Evolutionary conservation across 1,140 invertebrate species (phyloP), one percentile per base, ranked within the genome.

Genomic region (Plectus sambesii): DNA sequence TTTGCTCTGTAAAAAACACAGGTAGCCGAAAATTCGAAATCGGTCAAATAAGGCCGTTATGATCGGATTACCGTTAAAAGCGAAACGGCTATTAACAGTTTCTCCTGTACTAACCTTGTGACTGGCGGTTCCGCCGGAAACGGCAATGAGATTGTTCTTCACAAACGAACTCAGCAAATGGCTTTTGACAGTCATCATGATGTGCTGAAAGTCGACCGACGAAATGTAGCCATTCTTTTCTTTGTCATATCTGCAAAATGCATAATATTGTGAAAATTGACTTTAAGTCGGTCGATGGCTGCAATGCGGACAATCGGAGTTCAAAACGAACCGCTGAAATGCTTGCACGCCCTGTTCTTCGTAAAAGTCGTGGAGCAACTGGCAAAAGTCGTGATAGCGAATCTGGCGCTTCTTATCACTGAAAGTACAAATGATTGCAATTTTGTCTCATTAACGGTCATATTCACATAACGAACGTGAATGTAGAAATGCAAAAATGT

Each of bases 271-370:
- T 19, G 45, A 17, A 2, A 53, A 3, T 49, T 15, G 25, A 49
- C 2, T 52, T 51, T 19, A 4, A 29, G 17, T 27, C 22, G 42
- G n/a, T 17, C 2, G 47, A 45, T 36, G 51, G 4, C 50, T 17
- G 17, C 55, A 49, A 49, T 29, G 4, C 5, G 4, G 12, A 56
- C 20, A 59, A n/a, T 22, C 15, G 29, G 9, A n/a, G 17, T 1
- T 3, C 5, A 42, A 38, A 9, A 33, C 89, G 66, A 81, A 87
- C 66, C 80, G 83, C 70, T 85, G 83, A 74, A 98, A 99, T 19
- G 89, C 92, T 74, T 97, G 92, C 48, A 88, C 83, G n/a, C 92
- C 92, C 72, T 97, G 94, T 74, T 97, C 93, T 73, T 98, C 93
- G 69, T 98, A 92, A 72, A 98, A 99, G 72, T 98, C 93, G 72